These are phyloP conservation scores for Hymenopus coronatus DNA, from an alignment of 2,888 invertebrate species.

Conservation along the genomic window DNA sequence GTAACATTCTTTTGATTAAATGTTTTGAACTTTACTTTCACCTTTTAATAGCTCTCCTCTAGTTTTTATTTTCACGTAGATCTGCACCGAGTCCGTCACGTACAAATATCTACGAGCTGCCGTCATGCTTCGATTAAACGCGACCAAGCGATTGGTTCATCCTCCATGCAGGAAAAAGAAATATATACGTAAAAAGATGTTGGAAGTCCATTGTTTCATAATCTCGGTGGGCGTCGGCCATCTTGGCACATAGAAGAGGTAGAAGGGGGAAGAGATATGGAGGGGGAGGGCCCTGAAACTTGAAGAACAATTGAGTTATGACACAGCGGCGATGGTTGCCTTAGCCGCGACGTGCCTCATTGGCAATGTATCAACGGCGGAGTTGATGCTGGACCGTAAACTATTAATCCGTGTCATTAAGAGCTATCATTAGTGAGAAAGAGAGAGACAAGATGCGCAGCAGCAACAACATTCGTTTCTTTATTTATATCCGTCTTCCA, in stretches of 20 bases:
- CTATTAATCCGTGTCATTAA: conserved; percentile 33
- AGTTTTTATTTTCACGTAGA: background rate
- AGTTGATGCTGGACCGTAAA: conserved; percentile 23
- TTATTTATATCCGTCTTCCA: conserved; percentile 24
- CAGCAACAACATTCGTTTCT: conserved; percentile 17
- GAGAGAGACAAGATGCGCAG: conserved; percentile 23
- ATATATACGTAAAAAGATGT: conserved; percentile 9
- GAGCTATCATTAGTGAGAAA: conserved; percentile 33
- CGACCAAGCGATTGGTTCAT: conserved; percentile 26
- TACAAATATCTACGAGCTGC: background rate
- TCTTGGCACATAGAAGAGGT: conserved; percentile 31
- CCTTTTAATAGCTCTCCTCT: background rate
- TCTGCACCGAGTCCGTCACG: background rate
- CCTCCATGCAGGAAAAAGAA: background rate
- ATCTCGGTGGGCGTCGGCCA: conserved; percentile 31
- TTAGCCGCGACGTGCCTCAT: conserved; percentile 13
- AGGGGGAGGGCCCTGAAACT: conserved; percentile 29
- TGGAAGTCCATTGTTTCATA: conserved; percentile 29
- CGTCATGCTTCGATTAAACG: conserved; percentile 25
- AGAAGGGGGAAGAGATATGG: conserved; percentile 31
- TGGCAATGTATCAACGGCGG: conserved; percentile 26
- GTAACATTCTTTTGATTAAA: background rate
- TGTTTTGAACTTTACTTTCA: background rate
- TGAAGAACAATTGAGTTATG: conserved; percentile 31
- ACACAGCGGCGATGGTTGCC: conserved; percentile 19